Evolutionary conservation across 2,888 invertebrate species (phyloP).

Genomic region (Chironomus riparius): DNA sequence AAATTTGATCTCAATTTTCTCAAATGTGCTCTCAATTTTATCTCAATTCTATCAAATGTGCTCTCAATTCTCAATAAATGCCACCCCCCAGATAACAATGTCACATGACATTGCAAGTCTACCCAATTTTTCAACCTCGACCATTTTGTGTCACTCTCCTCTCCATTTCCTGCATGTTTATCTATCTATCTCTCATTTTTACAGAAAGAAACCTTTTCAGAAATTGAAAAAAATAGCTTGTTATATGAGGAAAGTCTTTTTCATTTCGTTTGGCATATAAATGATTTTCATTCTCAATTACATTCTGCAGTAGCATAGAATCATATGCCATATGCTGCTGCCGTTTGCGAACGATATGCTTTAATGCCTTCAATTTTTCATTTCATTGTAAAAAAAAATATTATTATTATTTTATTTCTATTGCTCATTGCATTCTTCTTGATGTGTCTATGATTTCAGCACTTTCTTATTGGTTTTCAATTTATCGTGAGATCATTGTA

Average conservation of each 20-base stretch:
- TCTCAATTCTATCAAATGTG: no score
- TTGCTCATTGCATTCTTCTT: background rate
- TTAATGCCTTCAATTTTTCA: constrained; percentile 22
- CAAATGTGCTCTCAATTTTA: no score
- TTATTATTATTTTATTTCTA: background rate
- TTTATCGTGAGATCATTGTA: background rate
- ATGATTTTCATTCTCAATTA: constrained; percentile 12
- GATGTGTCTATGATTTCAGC: background rate
- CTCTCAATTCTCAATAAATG: no score
- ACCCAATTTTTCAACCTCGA: background rate
- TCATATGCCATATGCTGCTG: constrained; percentile 15
- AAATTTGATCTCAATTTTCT: no score
- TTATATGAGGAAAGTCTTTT: background rate
- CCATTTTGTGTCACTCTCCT: no score
- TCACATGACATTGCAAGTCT: background rate
- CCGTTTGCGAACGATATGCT: constrained; percentile 10
- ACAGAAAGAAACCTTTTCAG: background rate
- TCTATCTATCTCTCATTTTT: no score
- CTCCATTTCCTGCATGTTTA: no score
- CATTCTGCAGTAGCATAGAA: constrained; percentile 4
- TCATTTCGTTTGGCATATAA: constrained; percentile 8
- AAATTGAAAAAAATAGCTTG: background rate
- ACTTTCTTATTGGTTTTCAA: background rate
- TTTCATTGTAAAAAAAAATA: background rate
- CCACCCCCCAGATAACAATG: no score